These are phyloP conservation scores for Tetrapedia diversipes DNA, from an alignment of 2,888 invertebrate genomes.

Conservation along the genomic window DNA sequence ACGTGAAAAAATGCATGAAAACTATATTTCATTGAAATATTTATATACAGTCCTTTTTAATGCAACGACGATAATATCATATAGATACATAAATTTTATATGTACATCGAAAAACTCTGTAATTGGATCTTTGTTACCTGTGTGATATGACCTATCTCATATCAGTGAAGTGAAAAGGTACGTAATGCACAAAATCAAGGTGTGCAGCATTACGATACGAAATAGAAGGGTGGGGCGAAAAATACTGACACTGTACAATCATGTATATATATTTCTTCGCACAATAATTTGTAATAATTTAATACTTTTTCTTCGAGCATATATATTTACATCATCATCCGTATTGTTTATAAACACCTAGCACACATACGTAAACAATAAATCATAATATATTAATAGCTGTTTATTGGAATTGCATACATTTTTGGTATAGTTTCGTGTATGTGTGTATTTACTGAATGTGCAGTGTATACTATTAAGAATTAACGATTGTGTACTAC, in stretches of 20 bases:
- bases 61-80: not conserved
- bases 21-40: slow-evolving; percentile 17
- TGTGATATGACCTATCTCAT: slow-evolving; percentile 71
- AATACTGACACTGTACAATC: slow-evolving; percentile 38
- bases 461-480: not conserved
- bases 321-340: not conserved
- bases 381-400: not conserved
- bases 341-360: not conserved
- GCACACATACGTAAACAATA: slow-evolving; percentile 3
- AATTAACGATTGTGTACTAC: no score
- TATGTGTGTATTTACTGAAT: slow-evolving; percentile 5
- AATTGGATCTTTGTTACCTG: slow-evolving; percentile 65
- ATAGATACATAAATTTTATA: slow-evolving; percentile 8
- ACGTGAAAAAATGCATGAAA: slow-evolving; percentile 11
- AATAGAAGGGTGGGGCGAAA: slow-evolving; percentile 49
- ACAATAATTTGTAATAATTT: slow-evolving; percentile 34
- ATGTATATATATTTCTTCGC: slow-evolving; percentile 19
- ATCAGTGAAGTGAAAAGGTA: slow-evolving; percentile 69
- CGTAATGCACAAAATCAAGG: slow-evolving; percentile 69
- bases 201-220: slow-evolving; percentile 47
- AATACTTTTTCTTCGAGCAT: slow-evolving; percentile 6
- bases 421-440: slow-evolving; percentile 31
- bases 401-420: slow-evolving; percentile 5
- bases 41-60: slow-evolving; percentile 11
- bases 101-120: slow-evolving; percentile 13